These are phyloP conservation scores for Dipus sagitta DNA, from an alignment of 2,797 vertebrate genomes.

Conservation along the genomic window DNA sequence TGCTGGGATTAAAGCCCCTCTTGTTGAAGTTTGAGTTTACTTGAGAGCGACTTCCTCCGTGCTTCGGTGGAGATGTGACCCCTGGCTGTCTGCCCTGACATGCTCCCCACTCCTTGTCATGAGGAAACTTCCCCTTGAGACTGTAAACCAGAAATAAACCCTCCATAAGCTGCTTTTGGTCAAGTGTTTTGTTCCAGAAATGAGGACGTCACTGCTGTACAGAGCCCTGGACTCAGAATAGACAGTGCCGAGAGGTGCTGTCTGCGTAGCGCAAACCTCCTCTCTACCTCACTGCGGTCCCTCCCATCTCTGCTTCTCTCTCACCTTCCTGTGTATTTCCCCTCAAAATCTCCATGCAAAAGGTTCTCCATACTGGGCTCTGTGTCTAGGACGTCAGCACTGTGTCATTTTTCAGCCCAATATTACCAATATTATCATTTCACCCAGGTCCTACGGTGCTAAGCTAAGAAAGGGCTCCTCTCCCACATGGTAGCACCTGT, in stretches of 20 bases:
- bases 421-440: neutral
- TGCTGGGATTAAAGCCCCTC: too few relatives aligned
- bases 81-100: too few relatives aligned
- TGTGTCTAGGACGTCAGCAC: neutral
- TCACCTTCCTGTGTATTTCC: neutral
- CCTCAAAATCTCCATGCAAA: neutral
- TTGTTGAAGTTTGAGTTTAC: too few relatives aligned
- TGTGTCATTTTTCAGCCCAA: neutral
- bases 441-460: neutral
- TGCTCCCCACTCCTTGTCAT: too few relatives aligned
- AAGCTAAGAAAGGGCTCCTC: neutral
- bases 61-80: too few relatives aligned
- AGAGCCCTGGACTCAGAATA: neutral
- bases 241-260: too few relatives aligned
- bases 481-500: neutral
- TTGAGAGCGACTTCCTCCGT: too few relatives aligned
- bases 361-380: too few relatives aligned
- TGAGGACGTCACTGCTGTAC: neutral
- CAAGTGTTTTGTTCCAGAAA: too few relatives aligned
- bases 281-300: neutral
- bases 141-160: too few relatives aligned
- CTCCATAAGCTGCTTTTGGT: too few relatives aligned
- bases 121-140: too few relatives aligned
- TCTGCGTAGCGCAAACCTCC: neutral
- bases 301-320: neutral